A percentile compares a stretch with the other conserved stretches of the same genome.
Evolutionary conservation across 2,113 vertebrate genomes (phyloP).

Genomic region (Aepyceros melampus): DNA sequence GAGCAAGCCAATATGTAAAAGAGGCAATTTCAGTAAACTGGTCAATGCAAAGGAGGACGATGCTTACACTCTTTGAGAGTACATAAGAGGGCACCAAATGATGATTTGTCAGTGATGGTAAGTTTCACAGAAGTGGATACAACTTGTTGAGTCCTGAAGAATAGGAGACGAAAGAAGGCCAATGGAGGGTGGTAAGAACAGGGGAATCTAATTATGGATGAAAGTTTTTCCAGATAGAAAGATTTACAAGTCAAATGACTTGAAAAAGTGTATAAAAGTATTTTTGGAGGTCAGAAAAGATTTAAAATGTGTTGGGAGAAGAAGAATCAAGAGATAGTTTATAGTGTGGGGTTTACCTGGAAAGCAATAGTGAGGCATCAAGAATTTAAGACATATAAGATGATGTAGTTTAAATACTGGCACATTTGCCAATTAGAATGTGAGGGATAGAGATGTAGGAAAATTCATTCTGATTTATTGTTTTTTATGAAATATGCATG

Average conservation of each 20-base stretch:
- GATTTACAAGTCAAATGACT: not conserved
- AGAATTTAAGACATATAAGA: not conserved
- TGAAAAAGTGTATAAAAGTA: not conserved
- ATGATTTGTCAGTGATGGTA: not conserved
- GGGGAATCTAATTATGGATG: not conserved
- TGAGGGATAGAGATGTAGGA: too few relatives aligned
- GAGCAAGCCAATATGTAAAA: not conserved
- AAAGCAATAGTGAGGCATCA: not conserved
- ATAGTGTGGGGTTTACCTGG: not conserved
- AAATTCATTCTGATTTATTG: not conserved
- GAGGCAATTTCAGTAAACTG: not conserved
- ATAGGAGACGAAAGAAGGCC: not conserved
- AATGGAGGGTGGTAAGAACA: not conserved
- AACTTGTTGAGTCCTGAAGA: too few relatives aligned
- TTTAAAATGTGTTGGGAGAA: not conserved
- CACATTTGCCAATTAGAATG: not conserved
- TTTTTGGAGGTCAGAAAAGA: not conserved
- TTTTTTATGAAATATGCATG: not conserved
- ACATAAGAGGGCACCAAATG: not conserved
- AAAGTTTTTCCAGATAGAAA: not conserved
- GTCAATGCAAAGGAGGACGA: not conserved
- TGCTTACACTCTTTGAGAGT: not conserved
- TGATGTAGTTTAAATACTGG: not conserved
- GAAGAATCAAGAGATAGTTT: not conserved
- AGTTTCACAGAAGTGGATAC: not conserved